These are phyloP conservation scores for Theristicus caerulescens DNA, from an alignment of 2,113 vertebrate species.

Conservation along the genomic window DNA sequence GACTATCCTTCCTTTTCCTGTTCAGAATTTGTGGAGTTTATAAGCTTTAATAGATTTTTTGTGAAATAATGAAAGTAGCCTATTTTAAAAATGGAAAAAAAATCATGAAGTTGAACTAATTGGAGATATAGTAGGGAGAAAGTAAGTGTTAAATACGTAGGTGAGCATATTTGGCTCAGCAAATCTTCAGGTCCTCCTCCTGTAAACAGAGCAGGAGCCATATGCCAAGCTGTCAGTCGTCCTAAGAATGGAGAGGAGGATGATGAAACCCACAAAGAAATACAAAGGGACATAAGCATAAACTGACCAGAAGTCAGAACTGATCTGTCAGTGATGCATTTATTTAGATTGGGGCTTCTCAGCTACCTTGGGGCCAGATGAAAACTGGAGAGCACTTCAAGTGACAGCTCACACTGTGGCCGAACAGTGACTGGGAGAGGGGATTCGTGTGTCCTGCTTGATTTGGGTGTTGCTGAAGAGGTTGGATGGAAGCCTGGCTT, in stretches of 20 bases:
- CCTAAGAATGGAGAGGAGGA: background rate
- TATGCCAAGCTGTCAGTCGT: background rate
- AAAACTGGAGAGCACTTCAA: background rate
- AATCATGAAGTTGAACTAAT: background rate
- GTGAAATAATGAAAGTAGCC: background rate
- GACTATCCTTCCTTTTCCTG: background rate
- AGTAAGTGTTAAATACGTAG: constrained; percentile 1
- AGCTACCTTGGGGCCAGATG: background rate
- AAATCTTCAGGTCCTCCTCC: constrained; percentile 12
- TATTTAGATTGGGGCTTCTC: background rate
- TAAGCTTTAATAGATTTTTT: background rate
- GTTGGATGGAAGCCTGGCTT: constrained; percentile 56
- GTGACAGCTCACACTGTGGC: background rate
- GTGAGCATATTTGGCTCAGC: constrained; percentile 34
- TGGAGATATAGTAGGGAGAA: background rate
- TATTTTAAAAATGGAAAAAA: background rate
- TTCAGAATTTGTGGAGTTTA: background rate
- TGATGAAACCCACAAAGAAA: background rate
- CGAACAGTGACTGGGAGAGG: background rate
- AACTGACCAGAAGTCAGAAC: background rate
- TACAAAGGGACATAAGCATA: background rate
- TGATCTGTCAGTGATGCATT: background rate
- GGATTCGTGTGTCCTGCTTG: background rate
- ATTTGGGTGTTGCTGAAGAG: background rate
- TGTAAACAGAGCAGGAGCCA: background rate